A percentile compares a stretch with the other conserved stretches of the same genome.
Conservation (phyloP, 2,113 vertebrate genomes). For the Aegypius monachus region DNA sequence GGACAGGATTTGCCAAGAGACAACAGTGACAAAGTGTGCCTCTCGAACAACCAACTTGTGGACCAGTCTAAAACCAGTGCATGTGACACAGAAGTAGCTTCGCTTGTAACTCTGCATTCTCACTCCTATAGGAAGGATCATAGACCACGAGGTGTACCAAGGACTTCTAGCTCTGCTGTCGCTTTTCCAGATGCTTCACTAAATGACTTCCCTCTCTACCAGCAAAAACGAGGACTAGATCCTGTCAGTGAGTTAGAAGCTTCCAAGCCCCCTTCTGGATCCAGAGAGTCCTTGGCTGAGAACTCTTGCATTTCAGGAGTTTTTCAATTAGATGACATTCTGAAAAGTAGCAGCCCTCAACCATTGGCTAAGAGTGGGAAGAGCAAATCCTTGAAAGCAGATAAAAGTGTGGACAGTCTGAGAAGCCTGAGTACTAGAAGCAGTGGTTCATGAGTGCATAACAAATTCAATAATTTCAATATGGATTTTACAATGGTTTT, state of each 20-base stretch:
- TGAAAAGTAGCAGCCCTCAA: conserved; percentile 75
- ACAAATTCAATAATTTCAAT: too few relatives aligned
- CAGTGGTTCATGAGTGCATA: too few relatives aligned
- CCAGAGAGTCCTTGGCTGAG: conserved; percentile 78
- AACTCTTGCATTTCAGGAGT: conserved; percentile 74
- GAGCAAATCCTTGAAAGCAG: conserved; percentile 80
- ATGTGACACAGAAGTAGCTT: conserved; percentile 85
- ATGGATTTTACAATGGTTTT: too few relatives aligned
- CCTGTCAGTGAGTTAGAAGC: conserved; percentile 93
- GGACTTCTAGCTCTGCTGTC: conserved; percentile 95
- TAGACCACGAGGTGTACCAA: conserved; percentile 91
- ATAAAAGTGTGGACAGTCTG: conserved; percentile 91
- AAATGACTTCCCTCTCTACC: conserved; percentile 89
- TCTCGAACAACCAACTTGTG: conserved; percentile 81
- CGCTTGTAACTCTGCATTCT: conserved; percentile 84
- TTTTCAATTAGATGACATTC: conserved; percentile 78
- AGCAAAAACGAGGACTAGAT: conserved; percentile 91
- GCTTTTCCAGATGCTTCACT: conserved; percentile 93
- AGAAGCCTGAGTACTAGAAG: conserved; percentile 93
- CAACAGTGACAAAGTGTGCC: conserved; percentile 78
- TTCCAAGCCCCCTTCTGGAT: conserved; percentile 79
- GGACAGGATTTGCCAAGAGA: conserved; percentile 88
- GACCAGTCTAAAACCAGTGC: conserved; percentile 84
- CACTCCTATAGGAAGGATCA: conserved; percentile 94
- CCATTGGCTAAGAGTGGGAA: conserved; percentile 72